Base-by-base conservation (phyloP, 2,113 vertebrate species). In the Mormyrus iriodes region DNA sequence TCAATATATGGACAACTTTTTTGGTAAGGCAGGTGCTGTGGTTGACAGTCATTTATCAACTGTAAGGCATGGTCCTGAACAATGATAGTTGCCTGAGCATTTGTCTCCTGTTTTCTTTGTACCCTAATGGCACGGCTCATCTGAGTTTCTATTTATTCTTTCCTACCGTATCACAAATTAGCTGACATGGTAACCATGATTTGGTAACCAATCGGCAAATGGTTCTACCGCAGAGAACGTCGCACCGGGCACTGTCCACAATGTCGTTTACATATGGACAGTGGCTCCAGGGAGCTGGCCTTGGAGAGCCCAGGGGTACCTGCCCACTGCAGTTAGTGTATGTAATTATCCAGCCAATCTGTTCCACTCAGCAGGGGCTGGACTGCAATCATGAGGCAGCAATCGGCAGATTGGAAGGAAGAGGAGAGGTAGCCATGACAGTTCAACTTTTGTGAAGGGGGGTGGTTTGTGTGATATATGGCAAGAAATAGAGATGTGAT, bases 291-390 rank as follows among this genome's bases (percentile, higher is more conserved):
- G 97, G 97, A 98, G 96, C 92, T 96, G 97, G 96, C 95, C 95
- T 92, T 94, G 97, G 96, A 96, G 97, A 97, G 97, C 97, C 94
- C 96, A 97, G 96, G 97, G 97, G 97, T 97, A 98, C 96, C 95
- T 96, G 97, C 96, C 97, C 97, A 96, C 96, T 93, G 96, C 95
- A 94, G 96, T 97, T 98, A 97, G 97, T 97, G 97, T 98, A 96
- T 97, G 97, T 98, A 98, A 99, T 98, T 98, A 98, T 98, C 96
- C 95, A 97, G 92, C 97, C 98, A 98, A 98, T 99, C 98, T 99
- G 98, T 98, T 98, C 97, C 96, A 96, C 97, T 97, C 97, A 98
- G 98, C 97, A 93, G 97, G 97, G 94, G 96, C 96, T 94, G 96
- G 95, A 96, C 97, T 95, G 96, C 97, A 97, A 97, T 98, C 97